Percentiles rank a stretch among this genome's conserved stretches.
phyloP scores from a whole-genome alignment of 2,797 vertebrate species.

The Eptatretus atami region DNA sequence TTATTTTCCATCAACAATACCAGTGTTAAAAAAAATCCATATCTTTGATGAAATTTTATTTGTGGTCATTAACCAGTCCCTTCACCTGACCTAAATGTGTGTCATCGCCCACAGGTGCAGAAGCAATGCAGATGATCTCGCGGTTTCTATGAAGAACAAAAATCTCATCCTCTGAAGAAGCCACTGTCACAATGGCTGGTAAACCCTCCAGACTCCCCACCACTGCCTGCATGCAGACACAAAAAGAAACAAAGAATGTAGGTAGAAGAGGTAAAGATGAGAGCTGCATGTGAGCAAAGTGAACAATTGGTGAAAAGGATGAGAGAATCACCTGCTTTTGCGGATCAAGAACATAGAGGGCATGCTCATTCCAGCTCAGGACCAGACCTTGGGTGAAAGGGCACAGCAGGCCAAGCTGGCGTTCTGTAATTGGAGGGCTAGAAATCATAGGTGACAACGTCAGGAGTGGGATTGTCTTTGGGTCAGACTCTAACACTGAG shows the following conservation, averaged over 20 bases:
- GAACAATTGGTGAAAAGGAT: conserved; percentile 9
- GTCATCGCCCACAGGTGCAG: conserved; percentile 33
- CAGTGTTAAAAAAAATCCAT: too few relatives aligned
- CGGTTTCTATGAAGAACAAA: conserved; percentile 73
- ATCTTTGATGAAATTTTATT: too few relatives aligned
- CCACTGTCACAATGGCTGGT: conserved; percentile 72
- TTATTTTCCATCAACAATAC: too few relatives aligned
- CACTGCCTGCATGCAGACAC: conserved; percentile 23
- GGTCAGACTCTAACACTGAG: conserved; percentile 29
- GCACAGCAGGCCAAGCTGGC: conserved; percentile 41
- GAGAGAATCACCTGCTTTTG: conserved; percentile 29
- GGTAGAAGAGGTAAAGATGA: background rate
- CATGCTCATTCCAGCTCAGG: conserved; percentile 80
- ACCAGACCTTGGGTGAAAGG: conserved; percentile 66
- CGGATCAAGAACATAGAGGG: conserved; percentile 52
- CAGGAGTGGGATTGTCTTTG: conserved; percentile 45
- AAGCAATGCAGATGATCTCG: conserved; percentile 62
- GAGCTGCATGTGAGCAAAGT: background rate
- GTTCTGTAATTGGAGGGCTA: conserved; percentile 26
- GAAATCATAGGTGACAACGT: conserved; percentile 20
- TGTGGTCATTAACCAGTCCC: too few relatives aligned
- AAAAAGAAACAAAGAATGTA: conserved; percentile 6
- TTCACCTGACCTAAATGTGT: too few relatives aligned
- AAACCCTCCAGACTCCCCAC: conserved; percentile 54
- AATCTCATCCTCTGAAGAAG: conserved; percentile 67